Evolutionary conservation across 2,888 invertebrate species (phyloP), one percentile per base, ranked within the genome.

Genomic region (Pseudeuparius sepicola): DNA sequence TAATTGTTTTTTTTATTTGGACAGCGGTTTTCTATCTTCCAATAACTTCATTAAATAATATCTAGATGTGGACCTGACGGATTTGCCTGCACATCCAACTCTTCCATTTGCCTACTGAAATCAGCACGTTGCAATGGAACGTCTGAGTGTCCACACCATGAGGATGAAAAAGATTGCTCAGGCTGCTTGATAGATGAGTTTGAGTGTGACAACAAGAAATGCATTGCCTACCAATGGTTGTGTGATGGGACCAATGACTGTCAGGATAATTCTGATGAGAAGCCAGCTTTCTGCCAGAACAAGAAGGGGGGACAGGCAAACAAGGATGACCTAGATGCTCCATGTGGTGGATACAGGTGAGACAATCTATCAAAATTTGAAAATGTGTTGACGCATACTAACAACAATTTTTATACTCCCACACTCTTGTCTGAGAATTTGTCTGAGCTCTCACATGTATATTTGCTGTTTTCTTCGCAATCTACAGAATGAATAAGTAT

Each of bases 191-290:
- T 14, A 7, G 64, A 63, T 1, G 56, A 68, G 49, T 78, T 73
- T 50, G 54, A 64, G 42, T 76, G 79, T 57, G 48, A 56, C 13
- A 68, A 78, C 61, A 64, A 66, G 31, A 66, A 62, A 27, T 73
- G 87, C 46, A 68, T 87, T 18, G 64, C 70, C 0, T 48, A 50
- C 2, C 50, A 59, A 5, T 75, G 75, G 66, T 49, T 74, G 42
- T 75, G 73, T 64, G 70, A 86, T 47, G 65, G 69, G 0, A 52
- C 55, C 0, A 64, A 70, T 31, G 81, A 87, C 51, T 88, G 87
- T 53, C 56, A 57, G 0, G 86, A 87, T 51, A 71, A 71, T 7
- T 77, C 78, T 1, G 87, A 88, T 51, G 87, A 88, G 40, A 28
- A 42, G 14, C 11, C 16, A 2, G 20, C 36, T 13, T 28, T 47